Evolutionary conservation across 2,888 invertebrate genomes (phyloP).

Genomic region (Leuctra nigra): DNA sequence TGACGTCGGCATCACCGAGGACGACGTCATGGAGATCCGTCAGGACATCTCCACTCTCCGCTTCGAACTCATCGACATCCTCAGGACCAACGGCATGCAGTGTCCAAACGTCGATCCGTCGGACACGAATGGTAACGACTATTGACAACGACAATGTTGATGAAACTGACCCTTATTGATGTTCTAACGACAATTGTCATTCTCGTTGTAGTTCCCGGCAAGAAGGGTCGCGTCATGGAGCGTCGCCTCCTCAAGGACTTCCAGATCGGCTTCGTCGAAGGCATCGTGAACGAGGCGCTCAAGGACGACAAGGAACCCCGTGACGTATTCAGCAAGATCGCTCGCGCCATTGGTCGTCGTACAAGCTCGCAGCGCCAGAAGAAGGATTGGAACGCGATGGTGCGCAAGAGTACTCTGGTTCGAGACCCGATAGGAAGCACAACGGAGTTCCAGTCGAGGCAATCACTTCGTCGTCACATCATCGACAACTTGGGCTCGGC

Average conservation of each 20-base stretch:
- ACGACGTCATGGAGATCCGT: conserved; percentile 96
- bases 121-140: conserved; percentile 59
- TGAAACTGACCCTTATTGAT: too few relatives aligned
- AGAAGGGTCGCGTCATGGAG: conserved; percentile 81
- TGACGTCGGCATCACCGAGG: conserved; percentile 89
- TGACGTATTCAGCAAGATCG: conserved; percentile 78
- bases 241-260: conserved; percentile 80
- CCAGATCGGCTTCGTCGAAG: conserved; percentile 84
- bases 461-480: conserved; percentile 65
- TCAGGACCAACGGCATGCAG: conserved; percentile 80
- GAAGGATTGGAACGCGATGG: conserved; percentile 78
- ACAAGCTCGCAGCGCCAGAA: conserved; percentile 35
- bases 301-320: conserved; percentile 54
- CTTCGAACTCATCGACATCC: conserved; percentile 88
- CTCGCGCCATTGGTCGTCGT: conserved; percentile 64
- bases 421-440: conserved; percentile 75
- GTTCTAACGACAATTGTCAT: neutral
- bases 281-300: conserved; percentile 66
- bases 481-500: conserved; percentile 56
- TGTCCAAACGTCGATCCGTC: conserved; percentile 65
- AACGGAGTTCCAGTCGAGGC: conserved; percentile 58
- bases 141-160: too few relatives aligned
- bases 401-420: conserved; percentile 55
- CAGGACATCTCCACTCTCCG: conserved; percentile 94
- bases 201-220: conserved; percentile 59